Conservation (phyloP, 2,797 vertebrate genomes). For the Luscinia megarhynchos region DNA sequence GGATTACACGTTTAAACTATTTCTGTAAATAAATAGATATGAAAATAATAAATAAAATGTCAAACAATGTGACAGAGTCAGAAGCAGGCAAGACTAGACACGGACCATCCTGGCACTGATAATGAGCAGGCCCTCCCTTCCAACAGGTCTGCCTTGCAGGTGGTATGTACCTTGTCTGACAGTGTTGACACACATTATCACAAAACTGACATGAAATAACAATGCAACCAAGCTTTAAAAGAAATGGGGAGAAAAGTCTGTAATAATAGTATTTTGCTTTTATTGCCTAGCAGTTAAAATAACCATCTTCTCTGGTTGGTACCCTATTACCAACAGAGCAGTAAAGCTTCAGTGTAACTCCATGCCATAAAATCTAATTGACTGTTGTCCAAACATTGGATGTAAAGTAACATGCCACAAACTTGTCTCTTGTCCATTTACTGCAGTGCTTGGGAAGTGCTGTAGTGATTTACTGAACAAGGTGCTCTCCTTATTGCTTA, state of each 20-base stretch:
- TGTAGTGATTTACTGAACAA: slow-evolving; percentile 38
- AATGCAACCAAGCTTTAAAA: slow-evolving; percentile 28
- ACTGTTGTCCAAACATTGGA: slow-evolving; percentile 45
- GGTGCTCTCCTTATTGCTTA: not conserved
- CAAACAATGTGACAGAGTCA: not conserved
- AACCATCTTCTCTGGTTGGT: slow-evolving; percentile 39
- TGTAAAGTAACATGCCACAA: slow-evolving; percentile 32
- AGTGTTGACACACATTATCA: slow-evolving; percentile 36
- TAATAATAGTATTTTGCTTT: slow-evolving; percentile 74
- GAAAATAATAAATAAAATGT: slow-evolving; percentile 44
- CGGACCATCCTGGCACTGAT: not conserved
- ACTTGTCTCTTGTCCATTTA: slow-evolving; percentile 39
- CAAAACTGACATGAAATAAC: slow-evolving; percentile 26
- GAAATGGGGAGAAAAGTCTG: slow-evolving; percentile 29
- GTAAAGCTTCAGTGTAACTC: slow-evolving; percentile 3
- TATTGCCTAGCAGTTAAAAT: slow-evolving; percentile 69
- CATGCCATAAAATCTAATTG: slow-evolving; percentile 36
- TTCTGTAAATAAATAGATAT: slow-evolving; percentile 2
- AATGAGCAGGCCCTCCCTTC: not conserved
- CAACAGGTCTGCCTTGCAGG: slow-evolving; percentile 15
- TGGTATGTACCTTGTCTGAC: not conserved
- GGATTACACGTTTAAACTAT: slow-evolving; percentile 20
- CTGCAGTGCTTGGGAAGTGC: not conserved
- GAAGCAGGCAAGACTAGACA: not conserved
- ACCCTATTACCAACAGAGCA: slow-evolving; percentile 29